phyloP scores from a whole-genome alignment of 2,797 vertebrate genomes.

The Tangara arthus region DNA sequence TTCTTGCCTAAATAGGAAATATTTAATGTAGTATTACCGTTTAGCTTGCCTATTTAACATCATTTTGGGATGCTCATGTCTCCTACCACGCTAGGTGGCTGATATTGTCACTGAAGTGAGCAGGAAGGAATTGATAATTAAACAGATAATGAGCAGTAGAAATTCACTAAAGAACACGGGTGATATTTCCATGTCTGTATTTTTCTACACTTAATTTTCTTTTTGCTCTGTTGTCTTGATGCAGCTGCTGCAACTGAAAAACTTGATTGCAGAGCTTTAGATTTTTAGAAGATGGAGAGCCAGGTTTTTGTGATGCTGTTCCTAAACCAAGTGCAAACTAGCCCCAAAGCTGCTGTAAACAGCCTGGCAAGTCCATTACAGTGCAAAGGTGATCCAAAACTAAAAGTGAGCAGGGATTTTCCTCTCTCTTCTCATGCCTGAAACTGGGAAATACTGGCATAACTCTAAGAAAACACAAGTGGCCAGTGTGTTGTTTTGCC shows the following conservation, averaged over 20 bases:
- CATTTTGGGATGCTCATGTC: not conserved
- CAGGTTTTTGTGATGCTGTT: not conserved
- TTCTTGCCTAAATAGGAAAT: not conserved
- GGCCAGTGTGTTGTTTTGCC: not conserved
- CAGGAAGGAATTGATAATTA: conserved; percentile 9
- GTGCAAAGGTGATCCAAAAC: conserved; percentile 6
- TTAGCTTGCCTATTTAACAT: not conserved
- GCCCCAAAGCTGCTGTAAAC: conserved; percentile 6
- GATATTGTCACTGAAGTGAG: not conserved
- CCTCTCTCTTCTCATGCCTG: not conserved
- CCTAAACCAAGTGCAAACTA: not conserved
- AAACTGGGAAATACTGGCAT: not conserved
- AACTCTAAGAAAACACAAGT: not conserved
- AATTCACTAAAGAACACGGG: not conserved
- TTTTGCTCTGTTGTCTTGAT: not conserved
- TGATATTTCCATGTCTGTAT: not conserved
- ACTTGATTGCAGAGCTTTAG: not conserved
- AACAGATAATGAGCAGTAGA: not conserved
- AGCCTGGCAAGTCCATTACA: not conserved
- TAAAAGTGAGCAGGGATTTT: not conserved
- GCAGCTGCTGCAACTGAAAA: not conserved
- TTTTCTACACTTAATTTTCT: not conserved
- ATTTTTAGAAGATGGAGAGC: not conserved
- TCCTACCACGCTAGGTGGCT: not conserved
- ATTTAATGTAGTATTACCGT: not conserved